Percentiles rank a stretch among this genome's conserved stretches.
Evolutionary conservation across 2,113 vertebrate genomes (phyloP).

Genomic region (Desmodus rotundus): DNA sequence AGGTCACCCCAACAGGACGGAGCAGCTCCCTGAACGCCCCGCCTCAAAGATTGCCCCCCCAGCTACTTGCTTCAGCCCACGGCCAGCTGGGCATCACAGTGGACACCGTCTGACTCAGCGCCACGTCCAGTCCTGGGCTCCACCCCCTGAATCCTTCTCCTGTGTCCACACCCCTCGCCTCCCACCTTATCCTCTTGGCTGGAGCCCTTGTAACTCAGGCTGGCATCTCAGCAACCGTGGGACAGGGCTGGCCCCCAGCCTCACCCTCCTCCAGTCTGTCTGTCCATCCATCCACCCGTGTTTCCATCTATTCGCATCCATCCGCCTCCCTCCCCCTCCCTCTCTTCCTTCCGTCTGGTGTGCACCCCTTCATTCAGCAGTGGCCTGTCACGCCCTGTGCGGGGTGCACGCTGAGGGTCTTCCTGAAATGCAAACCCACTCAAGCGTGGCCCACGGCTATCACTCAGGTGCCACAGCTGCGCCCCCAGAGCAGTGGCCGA

Average conservation of each 20-base stretch:
- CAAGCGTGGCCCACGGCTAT: fast-evolving
- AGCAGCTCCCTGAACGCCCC: fast-evolving
- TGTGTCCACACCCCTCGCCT: too few species aligned
- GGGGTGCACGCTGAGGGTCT: not conserved
- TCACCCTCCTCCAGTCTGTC: not conserved
- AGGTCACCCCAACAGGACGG: not conserved
- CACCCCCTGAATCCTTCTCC: not conserved
- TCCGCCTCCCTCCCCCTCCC: not conserved
- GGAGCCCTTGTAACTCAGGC: not conserved
- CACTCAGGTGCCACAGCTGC: not conserved
- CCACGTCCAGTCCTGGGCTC: fast-evolving
- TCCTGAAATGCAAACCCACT: not conserved
- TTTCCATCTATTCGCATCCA: fast-evolving
- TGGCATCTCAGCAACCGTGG: not conserved
- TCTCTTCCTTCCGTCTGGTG: not conserved
- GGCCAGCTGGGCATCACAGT: fast-evolving
- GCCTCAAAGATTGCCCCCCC: fast-evolving
- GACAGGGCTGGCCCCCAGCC: not conserved
- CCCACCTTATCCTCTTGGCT: fast-evolving
- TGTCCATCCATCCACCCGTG: fast-evolving
- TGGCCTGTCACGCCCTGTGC: not conserved
- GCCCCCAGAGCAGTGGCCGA: not conserved
- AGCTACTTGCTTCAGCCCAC: not conserved
- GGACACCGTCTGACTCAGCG: not conserved
- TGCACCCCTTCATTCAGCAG: not conserved